A percentile compares a stretch with the other conserved stretches of the same genome.
These are phyloP conservation scores for Chaetodon trifascialis DNA, from an alignment of 2,113 vertebrate species.

Conservation along the genomic window DNA sequence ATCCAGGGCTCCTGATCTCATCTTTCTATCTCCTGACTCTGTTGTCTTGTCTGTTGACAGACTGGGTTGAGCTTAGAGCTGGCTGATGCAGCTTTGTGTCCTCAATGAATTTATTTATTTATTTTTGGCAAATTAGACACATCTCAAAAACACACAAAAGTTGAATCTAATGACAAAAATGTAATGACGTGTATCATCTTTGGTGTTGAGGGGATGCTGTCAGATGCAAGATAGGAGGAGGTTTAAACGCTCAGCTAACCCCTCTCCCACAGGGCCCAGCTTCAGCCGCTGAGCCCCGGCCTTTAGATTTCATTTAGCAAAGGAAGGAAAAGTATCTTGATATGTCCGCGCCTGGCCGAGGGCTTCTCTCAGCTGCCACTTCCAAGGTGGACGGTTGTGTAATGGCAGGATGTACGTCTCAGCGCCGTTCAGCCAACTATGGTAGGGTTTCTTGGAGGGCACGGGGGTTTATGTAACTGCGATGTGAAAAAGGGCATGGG, in stretches of 20 bases:
- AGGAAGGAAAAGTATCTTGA: conserved; percentile 41
- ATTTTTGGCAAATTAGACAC: not conserved
- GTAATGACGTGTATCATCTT: not conserved
- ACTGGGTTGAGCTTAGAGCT: not conserved
- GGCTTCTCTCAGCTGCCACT: conserved; percentile 24
- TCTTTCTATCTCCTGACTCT: not conserved
- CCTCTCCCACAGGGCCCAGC: not conserved
- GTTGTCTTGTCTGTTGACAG: not conserved
- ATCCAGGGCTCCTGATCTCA: not conserved
- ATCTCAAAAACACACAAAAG: not conserved
- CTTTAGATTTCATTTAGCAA: conserved; percentile 66
- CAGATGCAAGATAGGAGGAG: conserved; percentile 12
- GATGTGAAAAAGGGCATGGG: conserved; percentile 52
- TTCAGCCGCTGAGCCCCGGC: conserved; percentile 46
- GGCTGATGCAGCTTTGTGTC: not conserved
- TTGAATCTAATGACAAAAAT: not conserved
- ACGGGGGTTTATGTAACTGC: conserved; percentile 50
- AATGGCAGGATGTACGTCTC: conserved; percentile 48
- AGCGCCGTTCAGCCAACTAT: conserved; percentile 52
- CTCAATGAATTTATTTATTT: not conserved
- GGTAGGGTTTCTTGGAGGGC: conserved; percentile 43
- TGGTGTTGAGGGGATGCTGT: not conserved
- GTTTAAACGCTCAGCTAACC: conserved; percentile 11
- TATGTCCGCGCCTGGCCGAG: conserved; percentile 14
- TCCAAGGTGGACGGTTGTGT: conserved; percentile 58